Conservation (phyloP, 2,113 vertebrate species). For the Ondatra zibethicus region DNA sequence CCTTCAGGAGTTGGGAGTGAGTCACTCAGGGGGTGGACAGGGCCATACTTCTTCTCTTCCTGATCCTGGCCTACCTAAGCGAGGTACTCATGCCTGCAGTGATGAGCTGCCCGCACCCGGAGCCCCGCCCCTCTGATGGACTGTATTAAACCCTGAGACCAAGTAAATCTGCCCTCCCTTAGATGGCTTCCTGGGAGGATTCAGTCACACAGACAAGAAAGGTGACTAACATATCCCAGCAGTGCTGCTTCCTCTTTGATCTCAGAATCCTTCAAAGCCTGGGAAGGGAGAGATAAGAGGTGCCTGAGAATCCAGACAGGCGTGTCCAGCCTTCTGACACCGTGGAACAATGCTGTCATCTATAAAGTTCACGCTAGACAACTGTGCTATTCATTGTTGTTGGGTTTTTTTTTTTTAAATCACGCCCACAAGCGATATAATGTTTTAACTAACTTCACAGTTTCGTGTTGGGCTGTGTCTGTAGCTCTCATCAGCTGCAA, state of each 20-base stretch:
- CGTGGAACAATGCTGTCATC: background rate
- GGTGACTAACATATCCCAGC: background rate
- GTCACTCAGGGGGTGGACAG: background rate
- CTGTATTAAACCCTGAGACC: background rate
- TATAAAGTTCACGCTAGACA: background rate
- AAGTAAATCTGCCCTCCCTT: background rate
- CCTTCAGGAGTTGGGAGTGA: background rate
- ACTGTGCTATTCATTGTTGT: background rate
- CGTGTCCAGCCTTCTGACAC: background rate
- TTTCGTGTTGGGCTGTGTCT: background rate
- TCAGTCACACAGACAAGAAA: background rate
- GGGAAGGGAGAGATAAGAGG: background rate
- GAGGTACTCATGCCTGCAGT: too few relatives aligned
- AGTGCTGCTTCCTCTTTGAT: conserved; percentile 19
- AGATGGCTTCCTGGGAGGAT: background rate
- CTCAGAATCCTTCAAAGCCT: conserved; percentile 46
- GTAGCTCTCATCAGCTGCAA: background rate
- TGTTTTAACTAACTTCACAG: background rate
- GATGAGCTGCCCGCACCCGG: background rate
- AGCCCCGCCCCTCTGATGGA: background rate
- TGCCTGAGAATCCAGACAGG: background rate
- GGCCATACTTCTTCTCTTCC: background rate
- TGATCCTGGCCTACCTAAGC: background rate
- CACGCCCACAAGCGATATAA: background rate
- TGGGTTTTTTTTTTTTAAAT: background rate